A percentile compares a stretch with the other conserved stretches of the same genome.
phyloP scores from a whole-genome alignment of 2,888 invertebrate genomes.

The Neocrepidodera transversa region DNA sequence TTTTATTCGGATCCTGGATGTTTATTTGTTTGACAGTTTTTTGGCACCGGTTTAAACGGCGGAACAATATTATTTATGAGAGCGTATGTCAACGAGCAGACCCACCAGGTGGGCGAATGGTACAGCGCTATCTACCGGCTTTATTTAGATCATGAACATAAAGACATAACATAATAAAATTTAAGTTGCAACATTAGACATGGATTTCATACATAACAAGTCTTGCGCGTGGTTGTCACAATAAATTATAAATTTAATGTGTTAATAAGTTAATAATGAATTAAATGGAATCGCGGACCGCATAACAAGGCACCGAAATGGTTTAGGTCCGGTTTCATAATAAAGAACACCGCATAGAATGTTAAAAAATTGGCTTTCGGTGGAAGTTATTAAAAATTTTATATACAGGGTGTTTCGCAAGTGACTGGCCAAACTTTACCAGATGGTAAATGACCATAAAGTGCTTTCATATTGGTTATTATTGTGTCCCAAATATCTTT shows the following conservation, averaged over 20 bases:
- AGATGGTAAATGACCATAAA: too few species aligned
- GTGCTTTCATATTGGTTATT: too few species aligned
- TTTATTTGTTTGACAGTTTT: conserved; percentile 27
- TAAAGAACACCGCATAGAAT: too few species aligned
- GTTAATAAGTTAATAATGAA: too few species aligned
- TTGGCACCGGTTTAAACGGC: conserved; percentile 28
- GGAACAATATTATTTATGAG: conserved; percentile 27
- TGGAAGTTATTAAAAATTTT: too few species aligned
- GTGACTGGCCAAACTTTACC: too few species aligned
- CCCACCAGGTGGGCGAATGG: conserved; percentile 26
- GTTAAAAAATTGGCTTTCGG: too few species aligned
- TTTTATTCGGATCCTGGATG: not conserved
- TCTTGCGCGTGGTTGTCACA: not conserved
- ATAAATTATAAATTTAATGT: not conserved
- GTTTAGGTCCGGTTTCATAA: too few species aligned
- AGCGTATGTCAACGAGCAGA: conserved; percentile 23
- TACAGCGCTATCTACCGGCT: not conserved
- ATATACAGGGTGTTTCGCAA: too few species aligned
- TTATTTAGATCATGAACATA: conserved; percentile 1
- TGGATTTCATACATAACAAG: not conserved
- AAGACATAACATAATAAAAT: conserved; percentile 2
- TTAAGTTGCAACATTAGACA: not conserved
- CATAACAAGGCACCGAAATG: too few species aligned
- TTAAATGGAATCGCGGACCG: too few species aligned
- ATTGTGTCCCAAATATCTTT: too few species aligned